These are phyloP conservation scores for Acanthosepion lycidas DNA, from an alignment of 2,888 invertebrate genomes.

Conservation along the genomic window DNA sequence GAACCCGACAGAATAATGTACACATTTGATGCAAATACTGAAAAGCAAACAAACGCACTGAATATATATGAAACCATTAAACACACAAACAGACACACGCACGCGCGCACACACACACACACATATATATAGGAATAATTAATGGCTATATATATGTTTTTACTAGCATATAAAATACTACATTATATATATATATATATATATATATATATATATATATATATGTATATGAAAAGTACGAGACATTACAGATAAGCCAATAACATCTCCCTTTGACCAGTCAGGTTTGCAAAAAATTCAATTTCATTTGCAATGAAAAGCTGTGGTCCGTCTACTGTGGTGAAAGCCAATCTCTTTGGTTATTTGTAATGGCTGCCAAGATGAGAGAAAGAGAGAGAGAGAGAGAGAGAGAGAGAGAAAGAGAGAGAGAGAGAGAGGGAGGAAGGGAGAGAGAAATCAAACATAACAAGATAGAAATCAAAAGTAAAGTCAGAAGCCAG, in stretches of 20 bases:
- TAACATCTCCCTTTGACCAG: neutral
- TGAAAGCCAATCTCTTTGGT: neutral
- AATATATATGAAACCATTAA: too few species aligned
- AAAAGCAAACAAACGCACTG: too few species aligned
- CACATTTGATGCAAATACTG: too few species aligned
- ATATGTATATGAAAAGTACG: too few species aligned
- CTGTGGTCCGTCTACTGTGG: neutral
- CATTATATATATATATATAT: neutral
- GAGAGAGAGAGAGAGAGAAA: neutral
- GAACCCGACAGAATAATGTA: too few species aligned
- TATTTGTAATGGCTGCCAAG: neutral
- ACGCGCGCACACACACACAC: too few species aligned
- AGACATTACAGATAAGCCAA: neutral
- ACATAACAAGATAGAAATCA: neutral
- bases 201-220: neutral
- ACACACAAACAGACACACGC: too few species aligned
- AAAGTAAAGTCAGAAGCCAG: neutral
- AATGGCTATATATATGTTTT: too few species aligned
- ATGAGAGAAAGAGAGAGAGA: neutral
- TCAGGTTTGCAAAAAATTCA: constrained; percentile 8
- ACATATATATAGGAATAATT: too few species aligned
- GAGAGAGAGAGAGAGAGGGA: neutral
- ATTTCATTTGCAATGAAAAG: neutral
- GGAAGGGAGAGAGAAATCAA: too few species aligned
- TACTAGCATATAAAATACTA: too few species aligned